Percentiles rank a stretch among this genome's conserved stretches.
These are phyloP conservation scores for Porites lobata DNA, from an alignment of 92 coral and sea anemone genomes.

Conservation along the genomic window DNA sequence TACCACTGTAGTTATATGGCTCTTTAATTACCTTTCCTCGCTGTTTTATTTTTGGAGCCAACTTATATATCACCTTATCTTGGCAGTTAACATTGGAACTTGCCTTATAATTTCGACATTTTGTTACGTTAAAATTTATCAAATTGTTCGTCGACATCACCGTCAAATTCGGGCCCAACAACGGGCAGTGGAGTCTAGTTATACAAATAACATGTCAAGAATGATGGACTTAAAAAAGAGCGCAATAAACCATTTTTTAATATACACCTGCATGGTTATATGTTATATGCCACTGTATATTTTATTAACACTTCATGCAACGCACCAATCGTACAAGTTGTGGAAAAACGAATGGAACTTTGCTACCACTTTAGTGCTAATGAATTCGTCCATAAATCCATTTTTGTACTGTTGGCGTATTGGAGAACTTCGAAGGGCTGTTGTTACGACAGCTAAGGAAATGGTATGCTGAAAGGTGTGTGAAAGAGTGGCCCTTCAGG, in stretches of 20 bases:
- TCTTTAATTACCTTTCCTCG: background rate
- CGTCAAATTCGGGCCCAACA: background rate
- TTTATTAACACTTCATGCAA: background rate
- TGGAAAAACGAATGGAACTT: slow-evolving; percentile 31
- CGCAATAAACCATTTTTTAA: slow-evolving; percentile 13
- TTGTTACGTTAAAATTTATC: slow-evolving; percentile 19
- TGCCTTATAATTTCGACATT: slow-evolving; percentile 22
- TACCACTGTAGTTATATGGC: slow-evolving; percentile 2
- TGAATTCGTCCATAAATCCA: slow-evolving; percentile 42
- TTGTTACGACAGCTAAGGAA: background rate
- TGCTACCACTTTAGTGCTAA: slow-evolving; percentile 2
- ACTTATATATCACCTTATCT: background rate
- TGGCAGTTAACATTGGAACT: background rate
- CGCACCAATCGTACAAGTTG: background rate
- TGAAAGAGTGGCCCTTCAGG: no score
- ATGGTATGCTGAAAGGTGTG: background rate
- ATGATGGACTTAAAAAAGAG: background rate
- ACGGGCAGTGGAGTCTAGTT: background rate
- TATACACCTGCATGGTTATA: slow-evolving; percentile 3
- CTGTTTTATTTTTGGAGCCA: slow-evolving; percentile 13
- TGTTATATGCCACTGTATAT: slow-evolving; percentile 27
- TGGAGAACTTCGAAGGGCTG: slow-evolving; percentile 18
- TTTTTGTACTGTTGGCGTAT: slow-evolving; percentile 35
- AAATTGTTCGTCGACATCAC: slow-evolving; percentile 33
- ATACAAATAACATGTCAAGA: background rate